A percentile compares a stretch with the other conserved stretches of the same genome.
These are phyloP conservation scores for Pyrgilauda ruficollis DNA, from an alignment of 2,113 vertebrate species.

Conservation along the genomic window DNA sequence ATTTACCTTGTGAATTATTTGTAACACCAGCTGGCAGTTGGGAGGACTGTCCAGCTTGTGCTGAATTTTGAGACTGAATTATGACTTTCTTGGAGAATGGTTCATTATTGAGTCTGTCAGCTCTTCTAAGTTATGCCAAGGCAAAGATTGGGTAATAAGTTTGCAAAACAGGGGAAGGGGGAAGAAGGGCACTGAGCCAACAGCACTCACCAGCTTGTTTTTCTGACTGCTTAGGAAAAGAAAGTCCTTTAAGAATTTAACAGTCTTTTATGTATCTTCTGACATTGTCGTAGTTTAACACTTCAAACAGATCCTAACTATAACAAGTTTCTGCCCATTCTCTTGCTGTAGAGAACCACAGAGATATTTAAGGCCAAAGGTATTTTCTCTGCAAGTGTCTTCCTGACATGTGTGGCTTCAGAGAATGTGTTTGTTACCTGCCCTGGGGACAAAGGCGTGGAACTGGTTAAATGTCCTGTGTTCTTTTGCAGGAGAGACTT, in stretches of 20 bases:
- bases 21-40: not conserved
- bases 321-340: not conserved
- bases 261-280: not conserved
- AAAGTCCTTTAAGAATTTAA: not conserved
- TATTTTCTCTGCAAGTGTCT: not conserved
- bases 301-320: not conserved
- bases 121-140: not conserved
- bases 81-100: not conserved
- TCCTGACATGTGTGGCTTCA: not conserved
- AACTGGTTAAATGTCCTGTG: not conserved
- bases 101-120: not conserved
- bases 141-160: not conserved
- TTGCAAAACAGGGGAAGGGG: not conserved
- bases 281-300: not conserved
- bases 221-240: not conserved
- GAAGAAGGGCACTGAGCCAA: not conserved
- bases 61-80: not conserved
- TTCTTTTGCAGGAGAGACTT: constrained; percentile 85
- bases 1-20: not conserved
- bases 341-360: not conserved
- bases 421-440: not conserved
- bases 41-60: not conserved
- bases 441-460: not conserved
- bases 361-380: not conserved
- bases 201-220: not conserved